phyloP scores from a whole-genome alignment of 2,888 invertebrate species.

The Vandiemenella viatica region DNA sequence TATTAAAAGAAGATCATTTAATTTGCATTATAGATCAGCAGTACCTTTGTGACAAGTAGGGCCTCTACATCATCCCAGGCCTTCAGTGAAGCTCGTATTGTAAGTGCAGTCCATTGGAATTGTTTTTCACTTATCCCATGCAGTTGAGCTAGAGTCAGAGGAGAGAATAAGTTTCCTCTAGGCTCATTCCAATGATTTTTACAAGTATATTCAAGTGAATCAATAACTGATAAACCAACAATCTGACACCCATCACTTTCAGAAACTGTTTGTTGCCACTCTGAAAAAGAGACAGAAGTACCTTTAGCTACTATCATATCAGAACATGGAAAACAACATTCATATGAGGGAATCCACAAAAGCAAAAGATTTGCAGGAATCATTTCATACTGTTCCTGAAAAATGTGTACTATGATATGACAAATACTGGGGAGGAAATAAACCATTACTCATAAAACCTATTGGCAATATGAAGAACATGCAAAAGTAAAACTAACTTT shows the following conservation, averaged over 20 bases:
- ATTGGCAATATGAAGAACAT: too few species aligned
- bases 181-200: conserved; percentile 37
- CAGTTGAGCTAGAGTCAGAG: conserved; percentile 36
- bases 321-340: neutral
- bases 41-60: conserved; percentile 44
- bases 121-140: conserved; percentile 40
- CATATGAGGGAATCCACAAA: neutral
- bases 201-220: conserved; percentile 37
- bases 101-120: conserved; percentile 54
- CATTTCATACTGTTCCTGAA: too few species aligned
- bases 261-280: conserved; percentile 41
- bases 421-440: too few species aligned
- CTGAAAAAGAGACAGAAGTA: conserved; percentile 25
- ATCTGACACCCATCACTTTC: conserved; percentile 20
- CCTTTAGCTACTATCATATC: neutral
- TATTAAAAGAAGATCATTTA: too few species aligned
- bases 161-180: conserved; percentile 38
- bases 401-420: too few species aligned
- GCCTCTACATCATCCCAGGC: conserved; percentile 48
- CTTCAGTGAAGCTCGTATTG: conserved; percentile 40
- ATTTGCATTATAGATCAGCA: too few species aligned
- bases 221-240: conserved; percentile 33
- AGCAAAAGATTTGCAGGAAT: neutral
- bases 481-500: too few species aligned
- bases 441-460: too few species aligned